Conservation (phyloP, 2,113 vertebrate genomes). For the Amazona vittata region DNA sequence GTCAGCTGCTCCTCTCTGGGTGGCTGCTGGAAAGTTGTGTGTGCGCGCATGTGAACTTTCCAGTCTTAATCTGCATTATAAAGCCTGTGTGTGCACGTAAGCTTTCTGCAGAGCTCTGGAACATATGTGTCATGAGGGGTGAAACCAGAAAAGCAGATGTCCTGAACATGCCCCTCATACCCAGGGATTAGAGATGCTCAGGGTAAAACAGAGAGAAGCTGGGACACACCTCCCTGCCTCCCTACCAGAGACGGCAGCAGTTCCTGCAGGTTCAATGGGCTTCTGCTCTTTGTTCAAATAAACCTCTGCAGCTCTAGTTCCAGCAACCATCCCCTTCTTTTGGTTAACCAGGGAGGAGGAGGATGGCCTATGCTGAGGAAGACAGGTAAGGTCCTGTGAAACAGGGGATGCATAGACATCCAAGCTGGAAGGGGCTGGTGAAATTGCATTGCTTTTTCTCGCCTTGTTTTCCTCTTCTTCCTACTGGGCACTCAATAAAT, state of each 20-base stretch:
- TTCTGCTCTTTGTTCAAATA: background rate
- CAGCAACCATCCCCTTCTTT: slow-evolving; percentile 35
- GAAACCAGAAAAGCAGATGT: slow-evolving; percentile 32
- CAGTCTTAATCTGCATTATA: background rate
- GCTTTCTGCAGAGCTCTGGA: slow-evolving; percentile 28
- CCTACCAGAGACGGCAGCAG: background rate
- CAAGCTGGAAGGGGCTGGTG: background rate
- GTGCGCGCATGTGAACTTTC: background rate
- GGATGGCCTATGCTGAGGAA: slow-evolving; percentile 63
- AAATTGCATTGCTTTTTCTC: background rate
- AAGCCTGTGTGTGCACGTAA: background rate
- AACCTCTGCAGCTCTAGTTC: background rate
- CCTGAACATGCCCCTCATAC: slow-evolving; percentile 38
- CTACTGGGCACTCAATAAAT: slow-evolving; percentile 56
- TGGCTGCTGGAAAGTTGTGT: background rate
- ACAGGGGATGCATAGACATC: background rate
- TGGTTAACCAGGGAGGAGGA: slow-evolving; percentile 10
- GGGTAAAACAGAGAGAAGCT: background rate
- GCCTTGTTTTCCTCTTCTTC: slow-evolving; percentile 28
- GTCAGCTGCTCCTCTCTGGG: background rate
- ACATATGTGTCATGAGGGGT: background rate
- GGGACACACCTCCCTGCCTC: background rate
- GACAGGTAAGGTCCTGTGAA: slow-evolving; percentile 55
- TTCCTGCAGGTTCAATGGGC: background rate
- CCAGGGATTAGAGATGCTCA: background rate